Conservation (phyloP, 2,797 vertebrate species). For the Mormyrops boulengeri region DNA sequence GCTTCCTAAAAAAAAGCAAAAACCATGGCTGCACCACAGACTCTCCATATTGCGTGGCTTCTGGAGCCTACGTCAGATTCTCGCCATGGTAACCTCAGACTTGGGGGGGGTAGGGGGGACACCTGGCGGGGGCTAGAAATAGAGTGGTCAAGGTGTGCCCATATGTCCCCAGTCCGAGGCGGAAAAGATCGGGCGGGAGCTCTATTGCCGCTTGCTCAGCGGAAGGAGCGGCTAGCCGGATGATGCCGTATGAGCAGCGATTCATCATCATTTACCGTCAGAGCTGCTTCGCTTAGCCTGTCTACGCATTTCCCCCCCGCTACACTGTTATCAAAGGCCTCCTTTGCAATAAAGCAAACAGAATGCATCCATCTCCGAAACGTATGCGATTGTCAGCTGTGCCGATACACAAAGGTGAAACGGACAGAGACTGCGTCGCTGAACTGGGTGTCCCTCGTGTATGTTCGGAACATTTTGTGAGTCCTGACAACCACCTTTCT, state of each 20-base stretch:
- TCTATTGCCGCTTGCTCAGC: background rate
- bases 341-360: background rate
- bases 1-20: conserved; percentile 18
- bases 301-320: background rate
- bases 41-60: conserved; percentile 32
- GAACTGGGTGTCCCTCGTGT: background rate
- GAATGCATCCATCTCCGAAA: background rate
- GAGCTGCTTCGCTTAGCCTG: conserved; percentile 27
- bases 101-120: conserved; percentile 38
- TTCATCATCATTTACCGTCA: conserved; percentile 42
- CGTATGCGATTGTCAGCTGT: background rate
- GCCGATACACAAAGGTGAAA: background rate
- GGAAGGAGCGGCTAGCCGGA: conserved; percentile 25
- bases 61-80: conserved; percentile 39
- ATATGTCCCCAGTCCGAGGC: conserved; percentile 16
- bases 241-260: conserved; percentile 31
- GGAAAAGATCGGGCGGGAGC: background rate
- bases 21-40: conserved; percentile 38
- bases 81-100: conserved; percentile 49
- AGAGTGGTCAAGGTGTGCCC: conserved; percentile 58
- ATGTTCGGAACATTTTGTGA: conserved; percentile 4
- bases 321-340: background rate
- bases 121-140: conserved; percentile 48
- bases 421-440: background rate
- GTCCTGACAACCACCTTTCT: conserved; percentile 9